These are phyloP conservation scores for Ylistrum balloti DNA, from an alignment of 1,140 invertebrate genomes.

Conservation along the genomic window DNA sequence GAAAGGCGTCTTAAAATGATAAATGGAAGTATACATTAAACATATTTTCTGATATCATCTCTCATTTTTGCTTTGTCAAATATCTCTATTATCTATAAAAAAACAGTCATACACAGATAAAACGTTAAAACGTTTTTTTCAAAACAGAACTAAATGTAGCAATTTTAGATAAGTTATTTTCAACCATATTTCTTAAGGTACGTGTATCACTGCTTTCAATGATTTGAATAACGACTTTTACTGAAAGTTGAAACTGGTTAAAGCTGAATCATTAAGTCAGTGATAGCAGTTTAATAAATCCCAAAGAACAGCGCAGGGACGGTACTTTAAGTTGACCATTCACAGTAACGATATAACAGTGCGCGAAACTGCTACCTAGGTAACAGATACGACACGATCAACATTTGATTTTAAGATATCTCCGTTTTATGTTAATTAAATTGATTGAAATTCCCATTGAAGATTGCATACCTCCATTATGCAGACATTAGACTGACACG, in stretches of 20 bases:
- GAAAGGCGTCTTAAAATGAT: background rate
- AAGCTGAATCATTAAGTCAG: too few relatives aligned
- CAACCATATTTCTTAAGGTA: too few relatives aligned
- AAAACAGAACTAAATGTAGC: background rate
- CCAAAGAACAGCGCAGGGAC: too few relatives aligned
- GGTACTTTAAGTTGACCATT: too few relatives aligned
- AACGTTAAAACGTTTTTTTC: background rate
- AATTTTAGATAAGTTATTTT: background rate
- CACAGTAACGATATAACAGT: too few relatives aligned
- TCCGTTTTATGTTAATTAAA: constrained; percentile 18
- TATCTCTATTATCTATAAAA: background rate
- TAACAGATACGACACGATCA: background rate
- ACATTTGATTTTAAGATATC: background rate
- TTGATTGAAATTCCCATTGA: background rate
- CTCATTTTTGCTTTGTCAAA: background rate
- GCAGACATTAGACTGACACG: background rate
- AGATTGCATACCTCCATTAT: background rate
- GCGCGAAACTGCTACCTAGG: too few relatives aligned
- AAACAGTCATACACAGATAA: background rate
- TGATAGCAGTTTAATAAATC: too few relatives aligned
- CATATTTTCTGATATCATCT: background rate
- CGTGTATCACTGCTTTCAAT: too few relatives aligned
- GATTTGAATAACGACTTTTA: too few relatives aligned
- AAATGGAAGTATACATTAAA: background rate
- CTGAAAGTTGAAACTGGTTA: too few relatives aligned